Evolutionary conservation across 2,113 vertebrate species (phyloP).

Genomic region (Paraplagusia blochii): DNA sequence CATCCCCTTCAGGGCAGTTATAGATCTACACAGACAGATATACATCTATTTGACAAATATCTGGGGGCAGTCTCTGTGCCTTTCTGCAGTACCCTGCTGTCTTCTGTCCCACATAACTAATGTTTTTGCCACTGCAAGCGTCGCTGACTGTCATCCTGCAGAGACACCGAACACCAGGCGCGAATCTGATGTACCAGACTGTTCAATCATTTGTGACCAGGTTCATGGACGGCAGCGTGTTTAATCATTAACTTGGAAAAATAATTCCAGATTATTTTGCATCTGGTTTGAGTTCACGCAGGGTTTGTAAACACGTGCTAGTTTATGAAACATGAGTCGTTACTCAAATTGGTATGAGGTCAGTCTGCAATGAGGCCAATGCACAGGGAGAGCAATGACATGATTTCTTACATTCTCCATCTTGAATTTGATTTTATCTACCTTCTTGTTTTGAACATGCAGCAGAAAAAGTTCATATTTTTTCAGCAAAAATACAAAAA

Average conservation of each 20-base stretch:
- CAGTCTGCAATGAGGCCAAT: conserved; percentile 10
- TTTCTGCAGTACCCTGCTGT: conserved; percentile 17
- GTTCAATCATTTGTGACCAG: not conserved
- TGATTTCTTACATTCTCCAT: too few relatives aligned
- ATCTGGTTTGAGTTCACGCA: conserved; percentile 31
- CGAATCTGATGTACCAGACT: conserved; percentile 6
- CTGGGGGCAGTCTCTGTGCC: conserved; percentile 3
- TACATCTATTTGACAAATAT: too few relatives aligned
- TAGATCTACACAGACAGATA: too few relatives aligned
- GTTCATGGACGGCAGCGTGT: not conserved
- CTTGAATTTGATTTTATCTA: too few relatives aligned
- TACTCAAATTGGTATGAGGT: conserved; percentile 45
- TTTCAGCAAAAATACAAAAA: too few relatives aligned
- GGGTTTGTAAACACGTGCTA: conserved; percentile 37
- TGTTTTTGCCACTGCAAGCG: conserved; percentile 15
- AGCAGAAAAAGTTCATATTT: too few relatives aligned
- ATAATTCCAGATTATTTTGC: conserved; percentile 13
- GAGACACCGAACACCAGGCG: not conserved
- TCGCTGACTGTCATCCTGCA: conserved; percentile 34
- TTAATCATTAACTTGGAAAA: conserved; percentile 26
- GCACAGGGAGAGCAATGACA: not conserved
- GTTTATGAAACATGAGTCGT: conserved; percentile 45
- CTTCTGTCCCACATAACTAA: conserved; percentile 28
- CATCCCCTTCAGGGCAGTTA: not conserved
- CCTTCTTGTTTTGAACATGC: too few relatives aligned